Evolutionary conservation across 2,113 vertebrate species (phyloP).

Genomic region (Eudyptes chrysolophus): DNA sequence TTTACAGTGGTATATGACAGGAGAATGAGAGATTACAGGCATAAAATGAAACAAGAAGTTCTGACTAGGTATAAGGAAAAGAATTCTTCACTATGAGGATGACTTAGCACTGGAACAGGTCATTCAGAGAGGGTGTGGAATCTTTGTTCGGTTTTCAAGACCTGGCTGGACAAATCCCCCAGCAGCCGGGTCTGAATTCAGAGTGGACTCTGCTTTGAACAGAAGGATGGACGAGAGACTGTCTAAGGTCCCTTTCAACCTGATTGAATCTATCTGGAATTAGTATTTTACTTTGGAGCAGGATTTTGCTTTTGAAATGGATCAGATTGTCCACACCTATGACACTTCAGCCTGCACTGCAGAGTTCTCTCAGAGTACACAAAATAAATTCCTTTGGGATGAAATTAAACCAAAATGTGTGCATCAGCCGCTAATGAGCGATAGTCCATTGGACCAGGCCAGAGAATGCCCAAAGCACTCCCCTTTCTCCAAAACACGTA

Average conservation of each 20-base stretch:
- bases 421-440: not conserved
- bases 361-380: not conserved
- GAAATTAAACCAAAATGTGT: not conserved
- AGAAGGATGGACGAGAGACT: not conserved
- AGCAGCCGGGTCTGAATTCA: not conserved
- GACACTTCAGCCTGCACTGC: not conserved
- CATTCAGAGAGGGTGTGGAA: not conserved
- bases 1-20: not conserved
- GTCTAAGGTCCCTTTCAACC: not conserved
- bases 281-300: not conserved
- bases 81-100: not conserved
- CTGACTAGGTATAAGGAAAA: not conserved
- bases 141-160: not conserved
- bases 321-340: not conserved
- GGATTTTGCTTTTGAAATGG: not conserved
- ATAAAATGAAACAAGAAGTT: not conserved
- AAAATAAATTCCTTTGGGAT: not conserved
- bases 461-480: not conserved
- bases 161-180: not conserved
- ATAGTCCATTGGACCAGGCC: not conserved
- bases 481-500: not conserved
- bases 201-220: not conserved
- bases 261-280: not conserved
- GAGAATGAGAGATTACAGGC: not conserved
- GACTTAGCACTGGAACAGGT: not conserved